Base-by-base conservation (phyloP, 92 coral and sea anemone genomes). In the Palythoa grandis region DNA sequence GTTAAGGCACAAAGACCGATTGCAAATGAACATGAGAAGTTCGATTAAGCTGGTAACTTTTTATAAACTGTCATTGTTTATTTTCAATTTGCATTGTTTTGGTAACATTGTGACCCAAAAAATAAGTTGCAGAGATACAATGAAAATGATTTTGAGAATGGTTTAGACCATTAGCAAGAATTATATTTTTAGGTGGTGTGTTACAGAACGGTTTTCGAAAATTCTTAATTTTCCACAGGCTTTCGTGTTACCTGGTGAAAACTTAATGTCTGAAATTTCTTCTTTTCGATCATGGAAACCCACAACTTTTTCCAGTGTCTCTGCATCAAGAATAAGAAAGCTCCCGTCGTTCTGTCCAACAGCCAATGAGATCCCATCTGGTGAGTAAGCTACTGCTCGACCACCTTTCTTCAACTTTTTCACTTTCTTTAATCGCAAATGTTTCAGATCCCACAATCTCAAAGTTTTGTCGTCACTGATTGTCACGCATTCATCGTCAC, bases 261-360 rank as follows among this genome's bases (percentile, higher is more conserved):
- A 96, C 74, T 96, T 96, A 7, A 96, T 91, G 23, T 96, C 99
- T 8, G 99, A 96, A 61, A 96, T 91, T 38, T 84, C 95, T 70
- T 96, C 99, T 77, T 96, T 96, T 38, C 99, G 90, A 86, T 96
- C 99, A 63, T 95, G 93, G 88, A 93, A 96, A 50, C 93, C 91
- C 5, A 96, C 98, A 65, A 96, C 89, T 52, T 93, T 91, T 38
- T 95, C 95, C 76, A 96, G 86, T 9, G 99, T 88, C 15, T 77
- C 83, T 9, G 98, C 90, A 66, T 96, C 99, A 52, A 96, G 83
- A 70, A 96, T 96, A 48, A 92, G 82, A 84, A 96, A 88, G 25
- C 99, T 93, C 1, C 99, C 99, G 68, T 96, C 99, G 74, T 96
- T 96, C 63, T 94, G 99, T 40, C 99, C 99, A 9, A 96, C 95